Conservation (phyloP, 2,888 invertebrate genomes). For the Stratiomys singularior region DNA sequence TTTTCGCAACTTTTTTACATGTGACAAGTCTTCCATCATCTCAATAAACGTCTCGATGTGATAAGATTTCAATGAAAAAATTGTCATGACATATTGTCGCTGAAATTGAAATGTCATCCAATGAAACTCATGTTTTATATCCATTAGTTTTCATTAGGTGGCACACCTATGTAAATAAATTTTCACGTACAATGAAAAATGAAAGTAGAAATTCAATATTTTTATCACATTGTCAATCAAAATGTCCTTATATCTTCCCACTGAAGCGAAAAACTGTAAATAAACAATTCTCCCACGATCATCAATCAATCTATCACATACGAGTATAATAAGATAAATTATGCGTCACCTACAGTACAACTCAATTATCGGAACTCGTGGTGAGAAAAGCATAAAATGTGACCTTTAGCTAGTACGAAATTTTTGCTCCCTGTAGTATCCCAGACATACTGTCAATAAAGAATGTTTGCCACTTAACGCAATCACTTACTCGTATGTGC, state of each 20-base stretch:
- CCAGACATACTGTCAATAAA: neutral
- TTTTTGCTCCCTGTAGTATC: neutral
- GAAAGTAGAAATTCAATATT: too few species aligned
- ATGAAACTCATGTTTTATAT: too few species aligned
- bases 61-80: too few species aligned
- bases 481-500: neutral
- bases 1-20: too few species aligned
- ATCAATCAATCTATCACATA: conserved; percentile 21
- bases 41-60: too few species aligned
- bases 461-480: neutral
- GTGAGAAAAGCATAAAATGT: neutral
- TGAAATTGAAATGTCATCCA: too few species aligned
- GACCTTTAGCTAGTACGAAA: neutral
- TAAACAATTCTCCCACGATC: neutral
- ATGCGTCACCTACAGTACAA: conserved; percentile 13
- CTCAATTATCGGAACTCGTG: conserved; percentile 16
- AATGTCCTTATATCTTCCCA: neutral
- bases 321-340: conserved; percentile 16
- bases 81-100: too few species aligned
- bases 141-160: too few species aligned
- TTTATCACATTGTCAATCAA: neutral
- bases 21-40: too few species aligned
- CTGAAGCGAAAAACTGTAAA: neutral
- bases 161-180: too few species aligned
- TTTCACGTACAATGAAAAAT: too few species aligned